Percentiles rank a stretch among this genome's conserved stretches.
Evolutionary conservation across 2,113 vertebrate species (phyloP).

Genomic region (Potamarius usumacintae): DNA sequence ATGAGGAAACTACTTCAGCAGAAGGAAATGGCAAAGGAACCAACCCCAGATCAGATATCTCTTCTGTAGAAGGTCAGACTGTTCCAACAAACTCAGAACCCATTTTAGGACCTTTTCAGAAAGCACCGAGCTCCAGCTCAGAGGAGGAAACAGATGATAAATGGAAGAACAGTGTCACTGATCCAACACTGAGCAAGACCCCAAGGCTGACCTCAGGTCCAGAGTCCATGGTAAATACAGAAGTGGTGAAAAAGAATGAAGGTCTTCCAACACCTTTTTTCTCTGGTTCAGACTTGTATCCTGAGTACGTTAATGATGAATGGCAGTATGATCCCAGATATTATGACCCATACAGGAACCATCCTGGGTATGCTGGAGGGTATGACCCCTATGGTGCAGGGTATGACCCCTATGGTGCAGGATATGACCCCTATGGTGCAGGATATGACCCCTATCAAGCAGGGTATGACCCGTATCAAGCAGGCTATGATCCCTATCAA

Average conservation of each 20-base stretch:
- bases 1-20: background rate
- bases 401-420: background rate
- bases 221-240: background rate
- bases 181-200: background rate
- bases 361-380: background rate
- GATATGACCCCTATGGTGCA: background rate
- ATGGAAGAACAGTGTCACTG: background rate
- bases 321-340: conserved; percentile 27
- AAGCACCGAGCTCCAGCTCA: background rate
- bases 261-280: background rate
- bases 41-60: background rate
- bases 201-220: background rate
- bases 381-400: conserved; percentile 11
- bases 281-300: conserved; percentile 1
- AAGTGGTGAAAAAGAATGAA: background rate
- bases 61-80: background rate
- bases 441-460: background rate
- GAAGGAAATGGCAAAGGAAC: background rate
- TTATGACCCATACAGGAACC: conserved; percentile 17
- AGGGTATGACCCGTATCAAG: background rate
- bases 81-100: background rate
- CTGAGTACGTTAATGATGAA: conserved; percentile 18
- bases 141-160: background rate
- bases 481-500: background rate
- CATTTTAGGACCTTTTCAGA: background rate